phyloP scores from a whole-genome alignment of 2,888 invertebrate species.

The Deilephila elpenor region DNA sequence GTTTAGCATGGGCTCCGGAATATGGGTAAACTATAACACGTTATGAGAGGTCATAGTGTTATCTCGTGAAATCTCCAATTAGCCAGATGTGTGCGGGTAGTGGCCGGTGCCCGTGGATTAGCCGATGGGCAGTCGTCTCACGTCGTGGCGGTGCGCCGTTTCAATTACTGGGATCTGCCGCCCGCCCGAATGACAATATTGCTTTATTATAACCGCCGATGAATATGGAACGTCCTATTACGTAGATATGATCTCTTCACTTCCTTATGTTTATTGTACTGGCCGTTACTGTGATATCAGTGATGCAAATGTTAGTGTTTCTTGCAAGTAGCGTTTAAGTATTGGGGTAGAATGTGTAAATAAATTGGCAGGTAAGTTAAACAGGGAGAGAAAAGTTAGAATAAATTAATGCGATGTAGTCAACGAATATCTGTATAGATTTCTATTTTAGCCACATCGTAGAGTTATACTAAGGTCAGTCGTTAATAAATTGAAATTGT shows the following conservation, averaged over 20 bases:
- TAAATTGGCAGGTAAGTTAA: background rate
- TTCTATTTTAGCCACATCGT: too few relatives aligned
- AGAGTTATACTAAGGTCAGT: too few relatives aligned
- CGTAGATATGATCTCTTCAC: slow-evolving; percentile 24
- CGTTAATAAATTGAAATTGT: too few relatives aligned
- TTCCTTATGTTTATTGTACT: slow-evolving; percentile 24
- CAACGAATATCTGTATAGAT: too few relatives aligned
- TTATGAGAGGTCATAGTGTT: slow-evolving; percentile 76
- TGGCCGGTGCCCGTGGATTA: slow-evolving; percentile 62
- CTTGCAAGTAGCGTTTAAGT: background rate
- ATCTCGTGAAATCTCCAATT: slow-evolving; percentile 83
- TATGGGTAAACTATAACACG: slow-evolving; percentile 39
- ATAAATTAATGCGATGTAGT: too few relatives aligned
- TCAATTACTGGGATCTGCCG: slow-evolving; percentile 72
- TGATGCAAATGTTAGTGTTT: background rate
- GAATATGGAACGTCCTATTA: slow-evolving; percentile 53
- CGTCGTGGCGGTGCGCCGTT: slow-evolving; percentile 72
- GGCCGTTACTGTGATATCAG: background rate
- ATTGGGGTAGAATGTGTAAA: too few relatives aligned
- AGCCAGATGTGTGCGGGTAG: slow-evolving; percentile 61
- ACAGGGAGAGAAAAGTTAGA: too few relatives aligned
- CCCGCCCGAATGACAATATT: slow-evolving; percentile 68
- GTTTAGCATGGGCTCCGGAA: too few relatives aligned
- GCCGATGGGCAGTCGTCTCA: slow-evolving; percentile 79
- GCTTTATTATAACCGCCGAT: slow-evolving; percentile 67